Evolutionary conservation across 2,888 invertebrate species (phyloP).

Genomic region (Dryobotodes eremita): DNA sequence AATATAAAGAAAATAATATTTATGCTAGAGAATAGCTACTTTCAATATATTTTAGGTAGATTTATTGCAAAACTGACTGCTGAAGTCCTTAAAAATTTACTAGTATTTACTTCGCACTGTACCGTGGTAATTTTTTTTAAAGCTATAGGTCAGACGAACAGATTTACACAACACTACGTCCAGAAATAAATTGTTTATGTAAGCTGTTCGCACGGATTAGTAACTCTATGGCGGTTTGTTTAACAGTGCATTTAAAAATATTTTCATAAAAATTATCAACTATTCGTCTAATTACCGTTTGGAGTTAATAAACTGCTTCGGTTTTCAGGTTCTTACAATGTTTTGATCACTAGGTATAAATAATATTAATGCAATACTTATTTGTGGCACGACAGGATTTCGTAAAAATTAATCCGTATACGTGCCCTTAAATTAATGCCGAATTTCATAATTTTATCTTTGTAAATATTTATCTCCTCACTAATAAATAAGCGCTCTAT

Average conservation of each 20-base stretch:
- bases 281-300: not conserved
- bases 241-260: conserved; percentile 13
- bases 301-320: not conserved
- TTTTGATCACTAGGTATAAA: not conserved
- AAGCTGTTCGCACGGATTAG: not conserved
- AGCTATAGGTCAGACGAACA: not conserved
- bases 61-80: too few relatives aligned
- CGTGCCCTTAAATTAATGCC: too few relatives aligned
- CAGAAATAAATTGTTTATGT: conserved; percentile 43
- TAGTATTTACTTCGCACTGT: not conserved
- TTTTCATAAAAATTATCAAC: not conserved
- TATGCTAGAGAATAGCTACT: not conserved
- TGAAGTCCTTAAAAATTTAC: not conserved
- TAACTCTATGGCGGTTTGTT: conserved; percentile 6
- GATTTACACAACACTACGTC: conserved; percentile 16
- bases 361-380: not conserved
- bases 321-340: too few relatives aligned
- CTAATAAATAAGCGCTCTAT: not conserved
- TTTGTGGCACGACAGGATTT: not conserved
- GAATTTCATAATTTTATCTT: too few relatives aligned
- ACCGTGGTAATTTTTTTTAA: not conserved
- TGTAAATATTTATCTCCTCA: not conserved
- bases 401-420: not conserved
- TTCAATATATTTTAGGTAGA: not conserved
- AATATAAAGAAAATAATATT: not conserved